Evolutionary conservation across 2,888 invertebrate species (phyloP), one percentile per base, ranked within the genome.

Genomic region (Phyto melanocephala): DNA sequence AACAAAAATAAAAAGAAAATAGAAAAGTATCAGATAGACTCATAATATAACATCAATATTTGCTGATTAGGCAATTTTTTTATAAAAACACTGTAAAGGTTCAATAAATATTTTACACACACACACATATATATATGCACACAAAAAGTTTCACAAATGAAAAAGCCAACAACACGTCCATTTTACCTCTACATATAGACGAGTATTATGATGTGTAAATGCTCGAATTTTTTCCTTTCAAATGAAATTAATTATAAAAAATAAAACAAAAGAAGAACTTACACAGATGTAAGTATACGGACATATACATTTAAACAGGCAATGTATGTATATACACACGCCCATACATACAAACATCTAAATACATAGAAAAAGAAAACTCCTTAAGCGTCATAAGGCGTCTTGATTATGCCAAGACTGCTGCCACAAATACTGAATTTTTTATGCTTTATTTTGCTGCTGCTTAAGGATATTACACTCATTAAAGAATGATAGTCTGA

Each of bases 31-130:
- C n/a, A 54, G 13, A 42, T 58, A 56, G 1, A 45, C n/a, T n/a
- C n/a, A n/a, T n/a, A 15, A 37, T 40, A 52, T 28, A 35, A 54
- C 37, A 67, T 11, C 50, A 45, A 58, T 60, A 71, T 65, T 72
- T 60, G 76, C 67, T 81, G 58, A 76, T 71, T 71, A 62, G 45
- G 76, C 81, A 45, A 56, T 77, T 81, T 71, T 71, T 45, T 50
- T 56, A 40, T 5, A 15, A 1, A 1, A 24, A 37, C 47, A 58
- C 63, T 62, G 24, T 52, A 68, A 76, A 71, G 76, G 65, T 62
- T 68, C 54, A 68, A 72, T 68, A 77, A 72, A 68, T 10, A 40
- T 52, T 45, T 45, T 54, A 54, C 20, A 11, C 8, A 20, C n/a
- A n/a, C n/a, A n/a, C n/a, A n/a, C n/a, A n/a, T n/a, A n/a, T n/a